Percentiles rank a stretch among this genome's conserved stretches.
Evolutionary conservation across 2,888 invertebrate species (phyloP).

Genomic region (Leucophora obtusa): DNA sequence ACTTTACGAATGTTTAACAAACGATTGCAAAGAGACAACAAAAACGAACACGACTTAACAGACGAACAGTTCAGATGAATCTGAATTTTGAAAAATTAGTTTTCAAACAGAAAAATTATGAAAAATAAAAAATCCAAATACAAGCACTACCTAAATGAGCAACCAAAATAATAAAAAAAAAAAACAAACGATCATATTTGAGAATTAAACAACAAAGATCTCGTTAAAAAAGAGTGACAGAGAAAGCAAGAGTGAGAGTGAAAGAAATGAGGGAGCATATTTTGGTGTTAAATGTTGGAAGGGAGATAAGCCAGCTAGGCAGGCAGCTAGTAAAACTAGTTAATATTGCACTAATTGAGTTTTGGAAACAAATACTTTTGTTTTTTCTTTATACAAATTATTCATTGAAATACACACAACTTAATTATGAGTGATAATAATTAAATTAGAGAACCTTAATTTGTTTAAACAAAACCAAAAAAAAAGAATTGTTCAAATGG

Average conservation of each 20-base stretch:
- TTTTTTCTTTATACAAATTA: neutral
- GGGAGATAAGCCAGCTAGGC: slow-evolving; percentile 23
- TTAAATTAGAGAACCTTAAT: slow-evolving; percentile 3
- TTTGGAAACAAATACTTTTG: slow-evolving; percentile 13
- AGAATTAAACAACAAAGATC: slow-evolving; percentile 30
- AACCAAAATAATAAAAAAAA: slow-evolving; percentile 21
- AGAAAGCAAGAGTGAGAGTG: slow-evolving; percentile 19
- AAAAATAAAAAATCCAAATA: slow-evolving; percentile 58
- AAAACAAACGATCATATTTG: slow-evolving; percentile 1
- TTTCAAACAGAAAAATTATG: slow-evolving; percentile 68
- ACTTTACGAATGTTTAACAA: slow-evolving; percentile 15
- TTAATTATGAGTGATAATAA: slow-evolving; percentile 21
- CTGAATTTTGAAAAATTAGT: slow-evolving; percentile 70
- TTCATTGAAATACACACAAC: neutral
- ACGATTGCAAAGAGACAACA: slow-evolving; percentile 18
- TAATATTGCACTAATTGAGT: slow-evolving; percentile 56
- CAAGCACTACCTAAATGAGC: slow-evolving; percentile 39
- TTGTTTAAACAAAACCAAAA: neutral
- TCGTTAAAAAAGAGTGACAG: slow-evolving; percentile 9
- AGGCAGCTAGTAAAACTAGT: slow-evolving; percentile 42
- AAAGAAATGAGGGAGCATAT: neutral
- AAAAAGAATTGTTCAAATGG: neutral
- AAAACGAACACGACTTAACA: slow-evolving; percentile 68
- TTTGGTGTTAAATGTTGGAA: slow-evolving; percentile 9
- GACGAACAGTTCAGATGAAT: slow-evolving; percentile 71